These are phyloP conservation scores for Centroberyx gerrardi DNA, from an alignment of 2,797 vertebrate genomes.

Conservation along the genomic window DNA sequence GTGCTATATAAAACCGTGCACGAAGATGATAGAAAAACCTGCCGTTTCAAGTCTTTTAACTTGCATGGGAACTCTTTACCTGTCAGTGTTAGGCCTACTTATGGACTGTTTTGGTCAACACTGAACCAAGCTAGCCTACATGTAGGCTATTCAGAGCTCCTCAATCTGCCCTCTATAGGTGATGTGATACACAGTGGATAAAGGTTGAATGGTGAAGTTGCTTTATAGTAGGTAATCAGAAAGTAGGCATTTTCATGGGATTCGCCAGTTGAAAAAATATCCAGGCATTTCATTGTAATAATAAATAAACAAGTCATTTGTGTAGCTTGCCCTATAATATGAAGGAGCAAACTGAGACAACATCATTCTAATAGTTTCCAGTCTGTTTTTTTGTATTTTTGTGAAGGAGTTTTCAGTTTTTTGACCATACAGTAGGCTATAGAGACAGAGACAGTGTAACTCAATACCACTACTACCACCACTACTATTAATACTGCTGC, in stretches of 20 bases:
- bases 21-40: not conserved
- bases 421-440: too few relatives aligned
- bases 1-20: not conserved
- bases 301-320: too few relatives aligned
- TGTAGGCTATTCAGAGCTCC: constrained; percentile 35
- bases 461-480: too few relatives aligned
- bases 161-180: constrained; percentile 62
- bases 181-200: constrained; percentile 15
- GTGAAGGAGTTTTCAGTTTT: too few relatives aligned
- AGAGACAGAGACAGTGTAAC: too few relatives aligned
- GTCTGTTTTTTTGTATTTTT: too few relatives aligned
- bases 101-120: constrained; percentile 2
- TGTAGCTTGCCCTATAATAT: too few relatives aligned
- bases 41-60: not conserved
- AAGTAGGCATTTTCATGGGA: not conserved
- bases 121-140: constrained; percentile 26
- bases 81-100: not conserved
- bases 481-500: too few relatives aligned
- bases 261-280: not conserved
- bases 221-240: constrained; percentile 5
- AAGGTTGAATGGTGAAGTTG: not conserved
- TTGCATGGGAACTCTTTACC: not conserved
- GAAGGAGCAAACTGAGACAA: too few relatives aligned
- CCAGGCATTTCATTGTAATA: not conserved
- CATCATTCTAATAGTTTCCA: too few relatives aligned